These are phyloP conservation scores for Leptinotarsa lineolata DNA, from an alignment of 1,140 invertebrate genomes.

Conservation along the genomic window DNA sequence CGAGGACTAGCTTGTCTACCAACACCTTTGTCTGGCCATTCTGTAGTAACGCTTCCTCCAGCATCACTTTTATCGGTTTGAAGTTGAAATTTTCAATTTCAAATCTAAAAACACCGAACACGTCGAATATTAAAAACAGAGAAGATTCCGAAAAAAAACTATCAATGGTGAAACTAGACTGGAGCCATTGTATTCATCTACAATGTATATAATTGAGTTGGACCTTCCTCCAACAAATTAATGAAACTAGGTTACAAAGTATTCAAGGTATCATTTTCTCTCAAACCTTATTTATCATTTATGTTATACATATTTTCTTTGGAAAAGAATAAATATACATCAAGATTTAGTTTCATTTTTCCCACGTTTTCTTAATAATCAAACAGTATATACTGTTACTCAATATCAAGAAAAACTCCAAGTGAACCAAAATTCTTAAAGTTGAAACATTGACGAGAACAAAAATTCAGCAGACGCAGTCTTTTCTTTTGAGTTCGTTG, in stretches of 20 bases:
- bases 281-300: constrained; percentile 11
- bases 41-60: constrained; percentile 62
- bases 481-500: no score
- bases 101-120: background rate
- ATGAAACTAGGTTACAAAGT: constrained; percentile 26
- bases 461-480: no score
- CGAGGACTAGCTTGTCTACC: constrained; percentile 61
- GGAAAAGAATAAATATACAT: no score
- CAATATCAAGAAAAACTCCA: no score
- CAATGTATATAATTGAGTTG: no score
- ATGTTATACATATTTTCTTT: background rate
- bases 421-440: no score
- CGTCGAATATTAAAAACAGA: background rate
- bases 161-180: background rate
- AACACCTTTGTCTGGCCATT: constrained; percentile 63
- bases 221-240: background rate
- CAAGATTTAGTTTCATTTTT: no score
- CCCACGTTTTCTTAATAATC: no score
- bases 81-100: background rate
- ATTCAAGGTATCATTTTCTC: constrained; percentile 26
- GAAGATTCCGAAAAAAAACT: background rate
- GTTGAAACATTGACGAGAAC: no score
- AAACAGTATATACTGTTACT: no score
- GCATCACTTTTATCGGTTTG: constrained; percentile 42
- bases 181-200: background rate